Percentiles rank a stretch among this genome's conserved stretches.
phyloP scores from a whole-genome alignment of 2,888 invertebrate species.

The Elmis aenea region DNA sequence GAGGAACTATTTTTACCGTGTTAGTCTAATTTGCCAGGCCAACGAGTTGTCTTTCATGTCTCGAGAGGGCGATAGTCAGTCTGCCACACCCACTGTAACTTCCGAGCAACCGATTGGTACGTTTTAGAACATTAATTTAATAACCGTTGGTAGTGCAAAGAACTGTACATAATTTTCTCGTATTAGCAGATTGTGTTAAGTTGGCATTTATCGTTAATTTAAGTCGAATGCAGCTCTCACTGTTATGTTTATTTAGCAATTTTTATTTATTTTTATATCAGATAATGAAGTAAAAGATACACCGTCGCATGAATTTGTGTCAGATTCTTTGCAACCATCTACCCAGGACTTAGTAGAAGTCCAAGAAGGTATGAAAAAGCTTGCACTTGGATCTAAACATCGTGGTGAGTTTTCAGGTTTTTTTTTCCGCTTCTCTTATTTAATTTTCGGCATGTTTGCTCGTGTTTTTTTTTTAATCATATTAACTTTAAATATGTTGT shows the following conservation, averaged over 20 bases:
- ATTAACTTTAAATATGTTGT: too few species aligned
- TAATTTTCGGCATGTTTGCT: constrained; percentile 13
- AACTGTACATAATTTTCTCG: too few species aligned
- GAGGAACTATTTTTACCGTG: constrained; percentile 99
- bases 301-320: constrained; percentile 66
- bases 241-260: constrained; percentile 16
- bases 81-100: constrained; percentile 35
- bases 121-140: constrained; percentile 9
- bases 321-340: constrained; percentile 66
- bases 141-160: constrained; percentile 1
- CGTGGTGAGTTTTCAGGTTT: constrained; percentile 46
- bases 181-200: too few species aligned
- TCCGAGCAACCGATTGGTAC: constrained; percentile 44
- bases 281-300: constrained; percentile 22
- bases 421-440: constrained; percentile 20
- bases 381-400: constrained; percentile 53
- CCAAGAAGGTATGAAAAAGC: constrained; percentile 69
- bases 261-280: constrained; percentile 28
- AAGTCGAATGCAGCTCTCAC: too few species aligned
- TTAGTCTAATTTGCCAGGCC: constrained; percentile 96
- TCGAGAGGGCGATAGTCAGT: constrained; percentile 42
- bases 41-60: constrained; percentile 60
- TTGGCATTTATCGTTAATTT: too few species aligned
- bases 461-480: constrained; percentile 8
- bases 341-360: constrained; percentile 66